These are phyloP conservation scores for Pecten maximus DNA, from an alignment of 2,888 invertebrate species.

Conservation along the genomic window DNA sequence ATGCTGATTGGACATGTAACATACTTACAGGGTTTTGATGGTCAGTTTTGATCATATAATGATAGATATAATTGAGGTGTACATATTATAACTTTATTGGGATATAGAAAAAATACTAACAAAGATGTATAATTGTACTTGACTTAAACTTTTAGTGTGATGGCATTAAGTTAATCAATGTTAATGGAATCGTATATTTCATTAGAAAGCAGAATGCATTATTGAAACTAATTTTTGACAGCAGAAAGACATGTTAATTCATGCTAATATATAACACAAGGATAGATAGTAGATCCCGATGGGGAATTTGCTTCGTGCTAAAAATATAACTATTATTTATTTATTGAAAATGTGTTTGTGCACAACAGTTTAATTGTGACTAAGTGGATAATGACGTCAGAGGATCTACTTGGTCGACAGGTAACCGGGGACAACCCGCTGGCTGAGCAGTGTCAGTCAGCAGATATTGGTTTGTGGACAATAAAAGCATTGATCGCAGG, in stretches of 20 bases:
- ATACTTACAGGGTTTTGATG: too few relatives aligned
- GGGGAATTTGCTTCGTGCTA: neutral
- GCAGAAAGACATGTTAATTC: neutral
- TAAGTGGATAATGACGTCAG: conserved; percentile 24
- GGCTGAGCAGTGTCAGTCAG: neutral
- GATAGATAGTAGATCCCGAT: neutral
- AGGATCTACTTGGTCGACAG: neutral
- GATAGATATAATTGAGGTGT: too few relatives aligned
- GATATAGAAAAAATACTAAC: too few relatives aligned
- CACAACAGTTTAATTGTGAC: neutral
- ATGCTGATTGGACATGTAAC: too few relatives aligned
- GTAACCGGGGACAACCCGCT: conserved; percentile 9
- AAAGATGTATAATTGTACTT: too few relatives aligned
- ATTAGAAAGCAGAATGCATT: neutral
- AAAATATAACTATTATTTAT: conserved; percentile 26
- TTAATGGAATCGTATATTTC: neutral
- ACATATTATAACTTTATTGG: too few relatives aligned
- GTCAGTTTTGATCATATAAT: too few relatives aligned
- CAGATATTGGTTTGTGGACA: neutral
- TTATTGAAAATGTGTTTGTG: conserved; percentile 28
- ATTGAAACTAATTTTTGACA: neutral
- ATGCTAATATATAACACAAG: neutral
- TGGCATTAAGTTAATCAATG: neutral
- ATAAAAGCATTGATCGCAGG: neutral
- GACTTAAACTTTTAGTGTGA: too few relatives aligned